Base-by-base conservation (phyloP, 1,140 invertebrate genomes). In the Anastrepha ludens region DNA sequence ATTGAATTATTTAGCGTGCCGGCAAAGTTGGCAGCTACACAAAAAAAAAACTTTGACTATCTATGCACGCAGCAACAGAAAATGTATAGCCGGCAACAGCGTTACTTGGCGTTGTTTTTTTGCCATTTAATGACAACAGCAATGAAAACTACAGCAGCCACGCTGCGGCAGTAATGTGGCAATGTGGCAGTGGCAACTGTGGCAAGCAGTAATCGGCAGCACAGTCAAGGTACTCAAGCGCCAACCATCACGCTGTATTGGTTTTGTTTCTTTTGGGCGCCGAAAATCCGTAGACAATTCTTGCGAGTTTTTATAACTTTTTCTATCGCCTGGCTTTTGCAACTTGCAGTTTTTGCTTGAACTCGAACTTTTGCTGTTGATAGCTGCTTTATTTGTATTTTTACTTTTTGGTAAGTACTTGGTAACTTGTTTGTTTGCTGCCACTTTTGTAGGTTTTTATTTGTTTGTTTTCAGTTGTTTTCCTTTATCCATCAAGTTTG, bases 341-440 rank as follows among this genome's bases (percentile, higher is more conserved):
- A 81, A 81, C 64, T 50, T 20, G n/a, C 47, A 55, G n/a, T 81
- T 81, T 81, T 81, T 81, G 44, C 74, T 81, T 81, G 74, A 81
- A 81, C 74, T 81, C 74, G 74, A 81, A 81, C 74, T 81, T 81
- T 55, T 81, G 74, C 47, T 20, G 74, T 11, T 4, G 29, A 29
- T 55, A 11, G 20, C 29, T 20, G 5, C 20, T 58, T 55, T 41
- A 29, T 29, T 29, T 29, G 39, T 7, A 44, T 47, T 74, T 47
- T n/a, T 47, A 7, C 15, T 74, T 74, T 74, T 15, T 47, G 39
- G 6, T 15, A 13, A 17, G 67, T 74, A 62, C 39, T 67, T 67
- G 9, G 64, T 39, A 67, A 44, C 44, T n/a, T 74, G 67, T 44
- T 17, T 47, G 41, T 13, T 55, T 55, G n/a, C 20, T 55, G 20